Percentiles rank a stretch among this genome's conserved stretches.
Conservation (phyloP, 2,888 invertebrate species). For the Lasius fuliginosus region DNA sequence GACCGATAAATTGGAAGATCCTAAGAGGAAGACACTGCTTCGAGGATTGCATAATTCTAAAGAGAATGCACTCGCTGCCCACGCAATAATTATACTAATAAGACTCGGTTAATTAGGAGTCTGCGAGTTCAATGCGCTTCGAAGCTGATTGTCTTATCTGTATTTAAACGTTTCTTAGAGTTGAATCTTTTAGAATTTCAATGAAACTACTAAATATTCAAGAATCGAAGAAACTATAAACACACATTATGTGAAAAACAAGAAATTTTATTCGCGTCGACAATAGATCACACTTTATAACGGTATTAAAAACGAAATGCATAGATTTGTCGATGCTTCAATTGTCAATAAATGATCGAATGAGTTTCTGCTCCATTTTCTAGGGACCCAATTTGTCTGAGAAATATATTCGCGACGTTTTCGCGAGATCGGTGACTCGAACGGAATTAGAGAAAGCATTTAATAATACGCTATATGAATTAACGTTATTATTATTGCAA, state of each 20-base stretch:
- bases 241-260: neutral
- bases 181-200: neutral
- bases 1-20: neutral
- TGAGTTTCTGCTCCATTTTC: conserved; percentile 51
- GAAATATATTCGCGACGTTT: conserved; percentile 45
- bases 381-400: conserved; percentile 18
- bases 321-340: conserved; percentile 10
- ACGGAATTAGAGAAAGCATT: conserved; percentile 51
- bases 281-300: neutral
- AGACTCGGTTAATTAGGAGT: conserved; percentile 70
- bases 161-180: conserved; percentile 23
- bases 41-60: conserved; percentile 51
- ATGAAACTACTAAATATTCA: neutral
- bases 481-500: conserved; percentile 40
- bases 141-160: conserved; percentile 18
- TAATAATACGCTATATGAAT: conserved; percentile 35
- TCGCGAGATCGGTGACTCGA: conserved; percentile 33
- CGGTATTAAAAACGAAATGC: neutral
- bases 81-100: conserved; percentile 72
- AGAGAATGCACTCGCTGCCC: conserved; percentile 61
- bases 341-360: conserved; percentile 32
- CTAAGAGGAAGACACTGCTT: conserved; percentile 37
- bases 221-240: neutral
- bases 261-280: conserved; percentile 8
- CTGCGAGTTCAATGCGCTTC: conserved; percentile 65